Conservation (phyloP, 2,113 vertebrate genomes). For the Brienomyrus brachyistius region DNA sequence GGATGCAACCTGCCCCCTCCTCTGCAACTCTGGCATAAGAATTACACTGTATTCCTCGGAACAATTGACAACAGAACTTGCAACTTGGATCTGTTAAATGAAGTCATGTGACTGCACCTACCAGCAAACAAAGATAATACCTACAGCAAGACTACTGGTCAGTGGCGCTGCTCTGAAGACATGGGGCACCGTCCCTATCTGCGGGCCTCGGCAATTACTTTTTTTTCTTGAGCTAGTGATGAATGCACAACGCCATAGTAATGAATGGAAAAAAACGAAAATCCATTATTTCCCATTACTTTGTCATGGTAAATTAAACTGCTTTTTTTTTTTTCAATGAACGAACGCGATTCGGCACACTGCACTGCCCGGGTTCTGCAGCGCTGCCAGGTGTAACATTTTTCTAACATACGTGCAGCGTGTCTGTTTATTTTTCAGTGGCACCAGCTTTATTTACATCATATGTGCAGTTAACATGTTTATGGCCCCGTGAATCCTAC, state of each 20-base stretch:
- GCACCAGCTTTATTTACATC: neutral
- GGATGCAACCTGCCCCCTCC: neutral
- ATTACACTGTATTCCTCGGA: neutral
- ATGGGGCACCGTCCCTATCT: neutral
- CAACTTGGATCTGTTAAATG: neutral
- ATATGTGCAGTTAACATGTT: neutral
- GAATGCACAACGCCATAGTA: neutral
- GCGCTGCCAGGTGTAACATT: neutral
- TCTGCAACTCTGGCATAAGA: neutral
- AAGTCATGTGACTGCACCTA: neutral
- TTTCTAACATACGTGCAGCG: neutral
- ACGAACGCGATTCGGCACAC: neutral
- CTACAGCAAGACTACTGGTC: neutral
- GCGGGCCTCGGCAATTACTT: neutral
- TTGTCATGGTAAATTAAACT: slow-evolving; percentile 5
- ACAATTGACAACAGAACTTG: neutral
- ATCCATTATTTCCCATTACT: neutral
- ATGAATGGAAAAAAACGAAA: slow-evolving; percentile 3
- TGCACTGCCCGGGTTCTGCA: neutral
- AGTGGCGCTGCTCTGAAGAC: neutral
- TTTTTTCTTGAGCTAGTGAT: neutral
- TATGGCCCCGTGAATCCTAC: neutral
- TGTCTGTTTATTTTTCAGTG: neutral
- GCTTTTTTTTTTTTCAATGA: slow-evolving; percentile 5
- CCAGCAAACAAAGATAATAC: neutral